These are phyloP conservation scores for Willowsia nigromaculata DNA, from an alignment of 2,888 invertebrate genomes.

Conservation along the genomic window DNA sequence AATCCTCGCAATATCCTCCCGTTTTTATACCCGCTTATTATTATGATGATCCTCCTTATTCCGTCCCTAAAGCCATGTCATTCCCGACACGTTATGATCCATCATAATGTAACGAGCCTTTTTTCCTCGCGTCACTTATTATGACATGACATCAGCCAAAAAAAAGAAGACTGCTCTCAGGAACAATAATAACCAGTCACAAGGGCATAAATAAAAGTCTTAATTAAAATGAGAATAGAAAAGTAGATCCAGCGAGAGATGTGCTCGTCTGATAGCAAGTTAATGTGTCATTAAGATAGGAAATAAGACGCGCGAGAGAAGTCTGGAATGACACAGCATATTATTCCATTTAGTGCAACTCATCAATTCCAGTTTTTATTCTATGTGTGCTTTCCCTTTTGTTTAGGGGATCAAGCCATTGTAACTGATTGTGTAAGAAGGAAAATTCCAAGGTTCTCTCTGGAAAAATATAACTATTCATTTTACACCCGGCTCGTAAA, in stretches of 20 bases:
- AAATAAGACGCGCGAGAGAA: not conserved
- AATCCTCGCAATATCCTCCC: not conserved
- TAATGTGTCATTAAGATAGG: slow-evolving; percentile 59
- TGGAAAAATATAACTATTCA: slow-evolving; percentile 56
- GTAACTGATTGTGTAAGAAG: not conserved
- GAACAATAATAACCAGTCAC: slow-evolving; percentile 12
- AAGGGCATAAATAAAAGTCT: slow-evolving; percentile 45
- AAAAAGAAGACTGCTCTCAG: not conserved
- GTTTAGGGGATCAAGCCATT: not conserved
- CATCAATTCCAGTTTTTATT: not conserved
- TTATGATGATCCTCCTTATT: slow-evolving; percentile 27
- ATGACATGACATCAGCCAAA: not conserved
- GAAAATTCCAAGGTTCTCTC: not conserved
- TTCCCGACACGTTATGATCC: slow-evolving; percentile 32
- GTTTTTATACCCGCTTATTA: not conserved
- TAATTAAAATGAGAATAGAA: slow-evolving; percentile 54
- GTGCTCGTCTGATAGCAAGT: slow-evolving; percentile 52
- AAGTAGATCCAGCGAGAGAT: not conserved
- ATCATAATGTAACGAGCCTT: not conserved
- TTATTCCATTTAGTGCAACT: slow-evolving; percentile 28
- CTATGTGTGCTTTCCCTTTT: not conserved
- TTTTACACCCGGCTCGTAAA: slow-evolving; percentile 70
- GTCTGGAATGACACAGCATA: slow-evolving; percentile 13
- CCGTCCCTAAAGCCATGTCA: not conserved
- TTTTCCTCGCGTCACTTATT: not conserved